Evolutionary conservation across 2,888 invertebrate species (phyloP).

Genomic region (Aporophyla lueneburgensis): DNA sequence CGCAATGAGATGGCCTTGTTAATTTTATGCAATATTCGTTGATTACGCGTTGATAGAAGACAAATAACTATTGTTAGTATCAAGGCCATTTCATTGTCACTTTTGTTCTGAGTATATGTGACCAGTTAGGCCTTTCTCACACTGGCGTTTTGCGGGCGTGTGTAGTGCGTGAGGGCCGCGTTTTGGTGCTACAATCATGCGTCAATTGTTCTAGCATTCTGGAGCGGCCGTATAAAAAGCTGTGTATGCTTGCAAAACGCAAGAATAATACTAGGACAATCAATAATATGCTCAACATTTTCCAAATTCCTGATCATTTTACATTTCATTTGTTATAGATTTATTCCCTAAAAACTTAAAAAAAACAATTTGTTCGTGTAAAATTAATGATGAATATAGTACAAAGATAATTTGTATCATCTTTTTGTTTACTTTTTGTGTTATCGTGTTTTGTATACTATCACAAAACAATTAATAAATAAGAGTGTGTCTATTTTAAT

Average conservation of each 20-base stretch:
- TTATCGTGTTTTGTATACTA: constrained; percentile 20
- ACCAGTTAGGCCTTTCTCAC: constrained; percentile 1
- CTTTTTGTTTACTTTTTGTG: constrained; percentile 15
- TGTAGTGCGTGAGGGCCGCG: constrained; percentile 8
- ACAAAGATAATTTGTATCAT: constrained; percentile 40
- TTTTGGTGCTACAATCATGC: background rate
- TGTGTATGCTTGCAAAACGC: constrained; percentile 3
- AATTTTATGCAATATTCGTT: constrained; percentile 54
- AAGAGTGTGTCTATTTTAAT: constrained; percentile 8
- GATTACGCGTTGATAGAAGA: constrained; percentile 53
- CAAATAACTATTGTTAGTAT: constrained; percentile 51
- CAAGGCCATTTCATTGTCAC: constrained; percentile 50
- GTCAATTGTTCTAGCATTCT: background rate
- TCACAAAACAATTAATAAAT: constrained; percentile 39
- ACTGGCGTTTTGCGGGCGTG: constrained; percentile 2
- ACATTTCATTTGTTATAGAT: background rate
- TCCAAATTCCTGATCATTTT: constrained; percentile 16
- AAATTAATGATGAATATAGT: constrained; percentile 21
- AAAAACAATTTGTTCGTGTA: constrained; percentile 34
- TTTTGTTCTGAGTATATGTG: constrained; percentile 31
- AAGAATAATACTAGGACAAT: background rate
- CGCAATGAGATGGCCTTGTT: constrained; percentile 43
- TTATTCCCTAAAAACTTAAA: constrained; percentile 38
- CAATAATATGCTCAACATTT: constrained; percentile 19
- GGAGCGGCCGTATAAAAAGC: background rate